phyloP scores from a whole-genome alignment of 2,113 vertebrate genomes.

The Tylochromis polylepis region DNA sequence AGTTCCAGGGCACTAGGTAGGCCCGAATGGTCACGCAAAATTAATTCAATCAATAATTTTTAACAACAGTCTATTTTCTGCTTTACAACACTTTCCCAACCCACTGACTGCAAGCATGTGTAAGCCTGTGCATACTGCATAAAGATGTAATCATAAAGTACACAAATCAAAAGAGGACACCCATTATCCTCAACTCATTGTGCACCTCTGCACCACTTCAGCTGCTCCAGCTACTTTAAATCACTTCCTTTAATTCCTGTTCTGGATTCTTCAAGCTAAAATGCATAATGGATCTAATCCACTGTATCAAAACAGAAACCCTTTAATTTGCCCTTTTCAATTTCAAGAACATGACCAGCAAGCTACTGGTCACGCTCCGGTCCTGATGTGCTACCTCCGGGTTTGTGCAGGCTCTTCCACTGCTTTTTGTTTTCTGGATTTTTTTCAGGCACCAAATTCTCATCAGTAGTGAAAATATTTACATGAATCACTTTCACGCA shows the following conservation, averaged over 20 bases:
- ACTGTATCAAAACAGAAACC: background rate
- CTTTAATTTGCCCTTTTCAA: background rate
- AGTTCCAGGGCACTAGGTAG: background rate
- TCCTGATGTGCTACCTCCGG: background rate
- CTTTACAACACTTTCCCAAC: background rate
- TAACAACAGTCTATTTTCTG: background rate
- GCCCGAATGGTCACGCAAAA: background rate
- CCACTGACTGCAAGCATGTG: background rate
- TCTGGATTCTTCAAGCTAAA: background rate
- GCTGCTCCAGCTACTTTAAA: background rate
- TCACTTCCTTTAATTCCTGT: background rate
- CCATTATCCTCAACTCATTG: background rate
- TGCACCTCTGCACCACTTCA: background rate
- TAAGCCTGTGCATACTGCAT: background rate
- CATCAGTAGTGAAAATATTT: background rate
- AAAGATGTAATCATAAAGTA: background rate
- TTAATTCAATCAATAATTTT: background rate
- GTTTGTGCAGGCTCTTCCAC: background rate
- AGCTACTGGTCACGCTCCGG: background rate
- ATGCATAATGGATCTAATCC: background rate
- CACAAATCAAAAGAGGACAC: background rate
- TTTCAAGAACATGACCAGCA: background rate
- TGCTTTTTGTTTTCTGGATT: background rate
- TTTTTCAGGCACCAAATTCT: background rate
- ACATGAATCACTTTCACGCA: background rate